Percentiles rank a stretch among this genome's conserved stretches.
These are phyloP conservation scores for Ptychoptera contaminata DNA, from an alignment of 2,888 invertebrate genomes.

Conservation along the genomic window DNA sequence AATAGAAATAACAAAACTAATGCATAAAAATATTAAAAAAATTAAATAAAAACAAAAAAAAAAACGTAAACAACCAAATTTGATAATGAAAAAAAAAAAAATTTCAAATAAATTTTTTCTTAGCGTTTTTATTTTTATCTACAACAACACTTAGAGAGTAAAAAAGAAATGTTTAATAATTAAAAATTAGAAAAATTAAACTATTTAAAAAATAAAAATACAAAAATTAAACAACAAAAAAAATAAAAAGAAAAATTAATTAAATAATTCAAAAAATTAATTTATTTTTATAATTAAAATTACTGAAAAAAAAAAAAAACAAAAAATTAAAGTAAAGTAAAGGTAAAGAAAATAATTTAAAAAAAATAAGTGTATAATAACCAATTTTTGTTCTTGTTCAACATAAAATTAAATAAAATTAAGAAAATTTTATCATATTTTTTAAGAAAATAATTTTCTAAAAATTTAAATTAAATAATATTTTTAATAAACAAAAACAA, in stretches of 20 bases:
- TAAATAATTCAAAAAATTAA: conserved; percentile 2
- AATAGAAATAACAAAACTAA: too few relatives aligned
- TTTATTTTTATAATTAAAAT: background rate
- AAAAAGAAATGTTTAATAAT: background rate
- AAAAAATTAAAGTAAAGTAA: background rate
- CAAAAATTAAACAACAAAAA: background rate
- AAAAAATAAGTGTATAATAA: background rate
- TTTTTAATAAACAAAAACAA: too few relatives aligned
- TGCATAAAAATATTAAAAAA: too few relatives aligned
- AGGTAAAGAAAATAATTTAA: background rate
- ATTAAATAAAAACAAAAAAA: too few relatives aligned
- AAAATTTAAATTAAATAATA: too few relatives aligned
- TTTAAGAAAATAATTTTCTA: too few relatives aligned
- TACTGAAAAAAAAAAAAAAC: conserved; percentile 2
- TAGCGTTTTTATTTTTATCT: too few relatives aligned
- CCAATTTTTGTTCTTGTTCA: background rate
- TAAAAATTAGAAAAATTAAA: background rate
- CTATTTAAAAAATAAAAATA: background rate
- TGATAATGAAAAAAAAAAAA: conserved; percentile 1
- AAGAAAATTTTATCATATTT: background rate
- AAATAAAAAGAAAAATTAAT: background rate
- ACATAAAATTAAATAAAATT: background rate
- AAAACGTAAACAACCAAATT: conserved; percentile 3
- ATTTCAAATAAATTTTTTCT: too few relatives aligned
- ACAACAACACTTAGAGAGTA: conserved; percentile 3